Base-by-base conservation (phyloP, 2,888 invertebrate genomes). In the Steromphala cineraria region DNA sequence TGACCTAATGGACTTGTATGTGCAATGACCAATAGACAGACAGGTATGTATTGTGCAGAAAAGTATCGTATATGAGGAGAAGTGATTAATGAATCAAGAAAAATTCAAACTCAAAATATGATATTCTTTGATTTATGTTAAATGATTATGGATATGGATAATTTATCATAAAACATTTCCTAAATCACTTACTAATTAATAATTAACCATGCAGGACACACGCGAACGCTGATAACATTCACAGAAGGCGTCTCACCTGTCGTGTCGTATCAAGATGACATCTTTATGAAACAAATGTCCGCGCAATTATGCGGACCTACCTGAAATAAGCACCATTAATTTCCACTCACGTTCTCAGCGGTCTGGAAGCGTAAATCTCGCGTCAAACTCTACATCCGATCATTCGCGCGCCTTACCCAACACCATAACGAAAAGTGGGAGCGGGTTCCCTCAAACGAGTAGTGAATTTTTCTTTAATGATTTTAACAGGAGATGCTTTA, bases 381-480 rank as follows among this genome's bases (percentile, higher is more conserved):
- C 71, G 31, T 36, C 40, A 19, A 31, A 71, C 40, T 36, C 71
- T 71, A 71, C 71, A 19, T 46, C 19, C 31, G 40, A 36, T 71
- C 40, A 36, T 71, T 40, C 71, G 15, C 36, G 71, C 71, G 31
- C 36, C 40, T 71, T 4, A 71, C 71, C 36, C 40, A 36, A 71
- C 71, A 71, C 36, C 71, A 71, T 71, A 36, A 71, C 71, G 71
- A 36, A 71, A 40, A 71, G 31, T 31, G 40, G 71, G 71, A 71
- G 40, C 36, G 71, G 15, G 31, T 28, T 71, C 40, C 17, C 71
- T 71, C 19, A 71, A 71, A 71, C 71, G 71, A 71, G 40, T 19
- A 36, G 36, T 40, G 71, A 71, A 71, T 40, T 36, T 71, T 71
- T 71, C 19, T 36, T 71, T 71, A 19, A 71, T 36, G 36, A 40